Base-by-base conservation (phyloP, 2,888 invertebrate genomes). In the Laspeyria flexula region DNA sequence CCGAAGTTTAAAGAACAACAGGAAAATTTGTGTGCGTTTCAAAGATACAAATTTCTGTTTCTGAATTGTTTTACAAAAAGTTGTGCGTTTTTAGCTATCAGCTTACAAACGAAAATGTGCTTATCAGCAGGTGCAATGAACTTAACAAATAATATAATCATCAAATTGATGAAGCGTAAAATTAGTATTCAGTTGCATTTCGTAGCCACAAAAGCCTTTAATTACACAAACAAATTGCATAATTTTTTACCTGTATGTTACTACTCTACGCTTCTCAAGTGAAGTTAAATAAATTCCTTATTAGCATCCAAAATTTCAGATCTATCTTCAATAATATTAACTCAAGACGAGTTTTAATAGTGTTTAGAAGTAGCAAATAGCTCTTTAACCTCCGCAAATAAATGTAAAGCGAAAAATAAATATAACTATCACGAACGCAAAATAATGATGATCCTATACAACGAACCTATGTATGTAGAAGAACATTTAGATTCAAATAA, bases 401-500 rank as follows among this genome's bases (percentile, higher is more conserved):
- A n/a, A n/a, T n/a, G n/a, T n/a, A n/a, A 21, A 25, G 1, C 25
- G 25, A 4, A 25, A 7, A 25, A 25, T 7, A 25, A 7, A 25
- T 25, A 25, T 7, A 3, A 25, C 25, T n/a, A 25, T 25, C 4
- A 25, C 7, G 21, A 2, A 3, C 25, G 25, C 7, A 25, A 7
- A 7, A 1, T 6, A 6, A 25, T 4, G 7, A 53, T 51, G 39
- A 49, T 52, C 23, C 43, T 13, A 35, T 29, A 23, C 7, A 12
- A 9, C 33, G 1, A 11, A n/a, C n/a, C 1, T 41, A 35, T 47
- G 18, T 61, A 48, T 60, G 50, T 60, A 43, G 50, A 33, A 57
- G 55, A 59, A 62, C 59, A 52, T 51, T 71, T 67, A 67, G 47
- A 59, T 63, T 43, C 41, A 50, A 67, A 68, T 60, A 71, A 60